These are phyloP conservation scores for Caenorhabditis angaria DNA, from an alignment of 2,888 invertebrate species.

Conservation along the genomic window DNA sequence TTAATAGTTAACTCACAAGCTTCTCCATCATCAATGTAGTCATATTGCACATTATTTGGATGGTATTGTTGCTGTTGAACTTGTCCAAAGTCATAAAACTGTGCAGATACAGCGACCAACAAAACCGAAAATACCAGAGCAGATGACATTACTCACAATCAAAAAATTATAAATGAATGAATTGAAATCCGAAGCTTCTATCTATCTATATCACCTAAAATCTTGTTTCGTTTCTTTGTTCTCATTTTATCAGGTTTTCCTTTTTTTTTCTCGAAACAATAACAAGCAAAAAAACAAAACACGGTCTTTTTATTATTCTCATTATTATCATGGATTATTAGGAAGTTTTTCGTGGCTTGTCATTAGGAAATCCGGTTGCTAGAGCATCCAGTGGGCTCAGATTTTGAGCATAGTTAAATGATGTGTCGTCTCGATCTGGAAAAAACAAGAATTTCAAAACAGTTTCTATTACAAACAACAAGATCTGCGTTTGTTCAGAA, in stretches of 20 bases:
- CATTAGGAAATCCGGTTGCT: slow-evolving; percentile 23
- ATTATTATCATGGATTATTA: background rate
- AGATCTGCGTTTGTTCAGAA: too few species aligned
- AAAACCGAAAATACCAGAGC: background rate
- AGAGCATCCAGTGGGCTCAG: slow-evolving; percentile 40
- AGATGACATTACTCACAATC: background rate
- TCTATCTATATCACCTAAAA: background rate
- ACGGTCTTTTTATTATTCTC: slow-evolving; percentile 16
- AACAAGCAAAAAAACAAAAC: slow-evolving; percentile 4
- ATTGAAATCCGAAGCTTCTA: too few species aligned
- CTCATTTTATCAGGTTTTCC: slow-evolving; percentile 19
- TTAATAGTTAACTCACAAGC: slow-evolving; percentile 7
- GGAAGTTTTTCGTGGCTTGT: slow-evolving; percentile 3
- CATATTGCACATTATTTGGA: background rate
- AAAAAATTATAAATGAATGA: background rate
- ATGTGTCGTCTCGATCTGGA: slow-evolving; percentile 41
- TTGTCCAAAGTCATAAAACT: background rate
- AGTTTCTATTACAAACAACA: too few species aligned
- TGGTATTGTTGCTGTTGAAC: background rate
- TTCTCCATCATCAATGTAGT: background rate
- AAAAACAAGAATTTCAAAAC: too few species aligned
- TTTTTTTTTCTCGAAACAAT: too few species aligned
- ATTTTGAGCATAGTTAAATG: slow-evolving; percentile 36
- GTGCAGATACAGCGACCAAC: background rate
- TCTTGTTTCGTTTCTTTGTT: slow-evolving; percentile 13